These are phyloP conservation scores for Acipenser oxyrinchus DNA, from an alignment of 2,797 vertebrate genomes.

Conservation along the genomic window DNA sequence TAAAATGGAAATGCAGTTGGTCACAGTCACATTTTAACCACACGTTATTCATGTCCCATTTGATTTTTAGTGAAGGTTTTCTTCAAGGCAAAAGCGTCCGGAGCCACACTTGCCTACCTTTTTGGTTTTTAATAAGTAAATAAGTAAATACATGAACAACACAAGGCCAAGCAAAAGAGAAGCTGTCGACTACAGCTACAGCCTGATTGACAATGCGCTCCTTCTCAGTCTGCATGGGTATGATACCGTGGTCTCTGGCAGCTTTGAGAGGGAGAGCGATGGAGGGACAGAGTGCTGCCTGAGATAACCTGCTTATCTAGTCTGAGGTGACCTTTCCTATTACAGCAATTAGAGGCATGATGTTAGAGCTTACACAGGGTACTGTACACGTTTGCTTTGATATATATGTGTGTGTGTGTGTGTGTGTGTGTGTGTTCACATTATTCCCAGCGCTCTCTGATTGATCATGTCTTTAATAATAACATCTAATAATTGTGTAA, in stretches of 20 bases:
- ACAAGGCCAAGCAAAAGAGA: no score
- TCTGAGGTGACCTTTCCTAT: constrained; percentile 7
- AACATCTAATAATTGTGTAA: constrained; percentile 18
- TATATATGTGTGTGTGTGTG: background rate
- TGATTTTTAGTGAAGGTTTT: no score
- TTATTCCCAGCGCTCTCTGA: background rate
- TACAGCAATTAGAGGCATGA: background rate
- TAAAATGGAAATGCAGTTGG: no score
- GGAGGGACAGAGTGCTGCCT: background rate
- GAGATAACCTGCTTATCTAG: constrained; percentile 30
- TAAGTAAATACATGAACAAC: no score
- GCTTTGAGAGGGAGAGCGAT: background rate
- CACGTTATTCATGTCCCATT: no score
- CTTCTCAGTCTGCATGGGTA: background rate
- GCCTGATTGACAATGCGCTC: background rate
- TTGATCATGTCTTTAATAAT: constrained; percentile 4
- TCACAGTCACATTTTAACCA: no score
- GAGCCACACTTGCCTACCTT: no score
- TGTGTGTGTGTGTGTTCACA: background rate
- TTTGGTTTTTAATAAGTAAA: no score
- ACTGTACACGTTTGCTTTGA: background rate
- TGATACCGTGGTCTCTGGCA: background rate
- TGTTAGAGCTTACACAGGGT: background rate
- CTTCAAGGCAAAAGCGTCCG: no score
- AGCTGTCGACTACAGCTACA: no score